Percentiles rank a stretch among this genome's conserved stretches.
Evolutionary conservation across 2,113 vertebrate genomes (phyloP).

Genomic region (Stomatorhinus ivindoensis): DNA sequence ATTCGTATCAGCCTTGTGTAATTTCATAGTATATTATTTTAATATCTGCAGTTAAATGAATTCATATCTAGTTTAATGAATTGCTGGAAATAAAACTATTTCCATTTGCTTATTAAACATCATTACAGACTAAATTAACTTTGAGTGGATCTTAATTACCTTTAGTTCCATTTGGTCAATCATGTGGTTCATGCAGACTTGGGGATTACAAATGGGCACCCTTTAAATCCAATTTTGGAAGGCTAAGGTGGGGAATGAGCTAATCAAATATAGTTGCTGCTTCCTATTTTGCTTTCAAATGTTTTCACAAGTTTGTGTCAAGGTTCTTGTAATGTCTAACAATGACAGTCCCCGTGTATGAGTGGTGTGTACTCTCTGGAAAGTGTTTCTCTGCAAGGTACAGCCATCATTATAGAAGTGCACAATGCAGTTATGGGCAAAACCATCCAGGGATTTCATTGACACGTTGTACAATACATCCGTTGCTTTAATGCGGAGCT

Average conservation of each 20-base stretch:
- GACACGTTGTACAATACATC: neutral
- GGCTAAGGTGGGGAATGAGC: neutral
- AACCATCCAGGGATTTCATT: neutral
- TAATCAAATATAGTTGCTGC: neutral
- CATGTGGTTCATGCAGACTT: constrained; percentile 72
- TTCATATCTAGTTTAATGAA: constrained; percentile 78
- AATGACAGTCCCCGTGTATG: neutral
- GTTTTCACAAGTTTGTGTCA: neutral
- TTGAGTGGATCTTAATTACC: constrained; percentile 82
- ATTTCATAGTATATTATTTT: constrained; percentile 84
- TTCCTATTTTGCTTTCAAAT: neutral
- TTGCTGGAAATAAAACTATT: constrained; percentile 18
- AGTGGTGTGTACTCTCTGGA: neutral
- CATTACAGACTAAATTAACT: constrained; percentile 83
- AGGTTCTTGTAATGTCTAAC: neutral
- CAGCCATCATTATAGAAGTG: neutral
- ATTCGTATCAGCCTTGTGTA: constrained; percentile 82
- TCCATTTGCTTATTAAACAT: constrained; percentile 80
- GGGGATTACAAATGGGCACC: constrained; percentile 69
- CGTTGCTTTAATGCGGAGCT: neutral
- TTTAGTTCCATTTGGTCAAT: constrained; percentile 86
- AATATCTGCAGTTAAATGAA: constrained; percentile 83
- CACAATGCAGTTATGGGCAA: neutral
- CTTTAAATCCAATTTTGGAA: constrained; percentile 25
- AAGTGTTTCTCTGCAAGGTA: neutral